Evolutionary conservation across 1,140 invertebrate species (phyloP).

Genomic region (Drosophila oshimai): DNA sequence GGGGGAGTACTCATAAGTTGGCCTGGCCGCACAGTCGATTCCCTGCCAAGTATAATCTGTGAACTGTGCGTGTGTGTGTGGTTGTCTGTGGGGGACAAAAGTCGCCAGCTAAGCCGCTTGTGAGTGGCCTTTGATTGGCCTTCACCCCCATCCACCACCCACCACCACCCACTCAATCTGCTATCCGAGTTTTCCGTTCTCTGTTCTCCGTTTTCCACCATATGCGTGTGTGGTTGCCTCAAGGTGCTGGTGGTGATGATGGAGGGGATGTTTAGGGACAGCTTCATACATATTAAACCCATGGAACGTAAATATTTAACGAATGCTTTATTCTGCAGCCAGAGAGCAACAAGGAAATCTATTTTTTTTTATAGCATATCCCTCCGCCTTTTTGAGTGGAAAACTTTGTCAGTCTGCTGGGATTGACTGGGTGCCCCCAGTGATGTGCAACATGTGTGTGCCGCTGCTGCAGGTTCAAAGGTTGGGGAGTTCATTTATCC

Average conservation of each 20-base stretch:
- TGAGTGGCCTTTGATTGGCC: slow-evolving; percentile 55
- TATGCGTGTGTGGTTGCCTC: slow-evolving; percentile 39
- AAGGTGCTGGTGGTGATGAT: slow-evolving; percentile 17
- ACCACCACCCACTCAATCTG: background rate
- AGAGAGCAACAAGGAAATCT: slow-evolving; percentile 33
- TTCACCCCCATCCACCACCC: background rate
- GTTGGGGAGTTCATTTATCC: background rate
- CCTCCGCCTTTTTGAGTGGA: slow-evolving; percentile 26
- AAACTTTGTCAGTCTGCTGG: slow-evolving; percentile 44
- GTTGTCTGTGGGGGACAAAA: slow-evolving; percentile 21
- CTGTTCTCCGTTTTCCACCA: background rate
- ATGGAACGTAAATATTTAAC: slow-evolving; percentile 73
- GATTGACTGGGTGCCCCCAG: background rate
- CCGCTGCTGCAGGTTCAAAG: background rate
- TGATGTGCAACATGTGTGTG: slow-evolving; percentile 66
- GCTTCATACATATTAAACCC: slow-evolving; percentile 62
- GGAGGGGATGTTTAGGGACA: background rate
- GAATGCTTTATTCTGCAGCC: slow-evolving; percentile 65
- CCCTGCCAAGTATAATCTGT: slow-evolving; percentile 58
- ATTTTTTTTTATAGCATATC: slow-evolving; percentile 48
- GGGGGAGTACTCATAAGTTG: background rate
- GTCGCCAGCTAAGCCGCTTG: slow-evolving; percentile 44
- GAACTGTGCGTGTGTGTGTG: slow-evolving; percentile 35
- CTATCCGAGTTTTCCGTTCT: background rate
- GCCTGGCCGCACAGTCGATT: background rate